These are phyloP conservation scores for Bostrychus sinensis DNA, from an alignment of 2,113 vertebrate genomes.

Conservation along the genomic window DNA sequence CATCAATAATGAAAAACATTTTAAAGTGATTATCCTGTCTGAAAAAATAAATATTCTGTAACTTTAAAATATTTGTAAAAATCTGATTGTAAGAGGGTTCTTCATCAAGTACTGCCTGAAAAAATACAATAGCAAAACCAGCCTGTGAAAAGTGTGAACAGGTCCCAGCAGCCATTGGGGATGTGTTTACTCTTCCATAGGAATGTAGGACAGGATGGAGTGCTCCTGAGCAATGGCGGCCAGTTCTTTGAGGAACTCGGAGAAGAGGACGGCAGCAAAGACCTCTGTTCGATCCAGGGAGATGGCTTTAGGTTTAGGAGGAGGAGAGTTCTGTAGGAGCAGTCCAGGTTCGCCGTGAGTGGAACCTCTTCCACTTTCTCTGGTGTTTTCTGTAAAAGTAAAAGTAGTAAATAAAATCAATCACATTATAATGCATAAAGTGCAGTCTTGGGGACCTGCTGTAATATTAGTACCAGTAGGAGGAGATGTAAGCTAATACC, in stretches of 20 bases:
- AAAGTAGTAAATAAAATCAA: background rate
- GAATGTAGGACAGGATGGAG: constrained; percentile 88
- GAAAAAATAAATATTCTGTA: constrained; percentile 58
- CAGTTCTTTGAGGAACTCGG: constrained; percentile 96
- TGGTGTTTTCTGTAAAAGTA: constrained; percentile 61
- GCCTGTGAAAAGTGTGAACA: constrained; percentile 16
- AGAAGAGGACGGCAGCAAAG: constrained; percentile 91
- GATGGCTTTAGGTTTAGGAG: constrained; percentile 80
- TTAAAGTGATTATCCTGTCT: constrained; percentile 41
- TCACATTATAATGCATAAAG: background rate
- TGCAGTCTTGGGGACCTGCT: too few species aligned
- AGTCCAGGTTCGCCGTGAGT: constrained; percentile 65
- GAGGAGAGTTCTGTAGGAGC: constrained; percentile 69
- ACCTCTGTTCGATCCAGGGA: constrained; percentile 83
- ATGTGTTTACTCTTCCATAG: constrained; percentile 81
- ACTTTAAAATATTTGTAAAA: constrained; percentile 30
- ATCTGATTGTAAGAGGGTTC: constrained; percentile 46
- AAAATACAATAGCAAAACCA: constrained; percentile 52
- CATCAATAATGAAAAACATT: constrained; percentile 15
- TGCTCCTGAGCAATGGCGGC: constrained; percentile 95
- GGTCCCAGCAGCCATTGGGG: background rate
- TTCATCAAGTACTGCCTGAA: constrained; percentile 83
- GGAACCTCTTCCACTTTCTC: constrained; percentile 56
- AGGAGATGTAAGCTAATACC: too few species aligned
- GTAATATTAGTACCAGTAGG: background rate